Evolutionary conservation across 2,888 invertebrate genomes (phyloP).

Genomic region (Alloscopus bannaensis): DNA sequence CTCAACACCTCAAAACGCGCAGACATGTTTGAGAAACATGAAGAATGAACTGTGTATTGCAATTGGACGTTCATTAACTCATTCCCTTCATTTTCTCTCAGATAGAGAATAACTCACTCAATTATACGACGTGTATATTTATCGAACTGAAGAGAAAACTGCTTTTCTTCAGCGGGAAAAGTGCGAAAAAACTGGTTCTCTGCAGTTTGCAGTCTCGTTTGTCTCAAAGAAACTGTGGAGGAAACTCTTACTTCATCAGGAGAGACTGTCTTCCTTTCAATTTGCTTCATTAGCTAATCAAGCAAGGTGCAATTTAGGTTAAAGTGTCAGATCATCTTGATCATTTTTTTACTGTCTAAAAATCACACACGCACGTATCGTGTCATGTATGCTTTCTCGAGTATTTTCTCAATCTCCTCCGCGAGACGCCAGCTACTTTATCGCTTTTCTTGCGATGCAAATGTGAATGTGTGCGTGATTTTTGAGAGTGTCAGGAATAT

Average conservation of each 20-base stretch:
- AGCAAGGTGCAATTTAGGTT: slow-evolving; percentile 55
- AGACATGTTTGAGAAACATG: too few relatives aligned
- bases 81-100: not conserved
- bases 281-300: slow-evolving; percentile 46
- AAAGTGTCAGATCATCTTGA: slow-evolving; percentile 55
- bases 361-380: too few relatives aligned
- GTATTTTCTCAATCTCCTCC: slow-evolving; percentile 11
- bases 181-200: slow-evolving; percentile 48
- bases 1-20: too few relatives aligned
- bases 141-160: not conserved
- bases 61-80: slow-evolving; percentile 33
- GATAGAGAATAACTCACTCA: slow-evolving; percentile 32
- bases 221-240: too few relatives aligned
- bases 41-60: slow-evolving; percentile 8
- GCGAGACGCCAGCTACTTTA: too few relatives aligned
- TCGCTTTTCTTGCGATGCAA: too few relatives aligned
- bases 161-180: slow-evolving; percentile 3
- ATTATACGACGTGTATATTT: slow-evolving; percentile 18
- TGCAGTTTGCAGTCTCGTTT: slow-evolving; percentile 24
- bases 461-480: too few relatives aligned
- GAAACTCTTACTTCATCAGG: too few relatives aligned
- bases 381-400: too few relatives aligned
- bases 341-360: too few relatives aligned
- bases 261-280: slow-evolving; percentile 16
- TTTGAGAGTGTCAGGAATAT: too few relatives aligned